Base-by-base conservation (phyloP, 1,140 invertebrate genomes). In the Epicauta chinensis region DNA sequence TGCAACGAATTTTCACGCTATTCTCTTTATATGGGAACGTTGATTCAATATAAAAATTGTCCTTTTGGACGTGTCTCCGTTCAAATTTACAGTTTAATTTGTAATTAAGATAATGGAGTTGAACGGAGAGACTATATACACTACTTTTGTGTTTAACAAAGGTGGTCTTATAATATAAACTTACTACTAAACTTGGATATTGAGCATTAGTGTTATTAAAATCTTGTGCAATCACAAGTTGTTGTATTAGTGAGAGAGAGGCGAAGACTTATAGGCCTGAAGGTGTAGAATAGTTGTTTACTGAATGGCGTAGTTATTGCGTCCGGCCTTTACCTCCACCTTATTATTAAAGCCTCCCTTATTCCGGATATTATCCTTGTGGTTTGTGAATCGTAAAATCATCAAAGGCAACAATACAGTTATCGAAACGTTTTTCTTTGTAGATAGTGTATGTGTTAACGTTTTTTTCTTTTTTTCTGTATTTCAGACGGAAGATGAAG, bases 401-500 rank as follows among this genome's bases (percentile, higher is more conserved):
- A 47, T 47, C 45, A 47, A 47, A 47, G 45, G 15, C 10, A 17
- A 11, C 23, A 23, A 23, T 23, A 2, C 23, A 7, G 23, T 7
- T 23, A 23, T 23, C 23, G 23, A 23, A 23, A 23, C 23, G 23
- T 1, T 23, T 23, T n/a, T n/a, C n/a, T n/a, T n/a, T n/a, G n/a
- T n/a, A n/a, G n/a, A n/a, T n/a, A n/a, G n/a, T n/a, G n/a, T n/a
- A n/a, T n/a, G n/a, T n/a, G n/a, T n/a, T n/a, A n/a, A n/a, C n/a
- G 23, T 23, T 0, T 23, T 23, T 23, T 23, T 23, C 7, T 23
- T 23, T 23, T 23, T 23, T 23, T 23, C 6, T 23, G 1, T 82
- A 7, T 23, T 81, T 16, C 75, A 94, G 88, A 96, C 97, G 79
- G 94, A 98, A 73, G 95, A 98, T 69, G 94, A 97, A 66, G 91